Evolutionary conservation across 2,797 vertebrate genomes (phyloP).

Genomic region (Pterois miles): DNA sequence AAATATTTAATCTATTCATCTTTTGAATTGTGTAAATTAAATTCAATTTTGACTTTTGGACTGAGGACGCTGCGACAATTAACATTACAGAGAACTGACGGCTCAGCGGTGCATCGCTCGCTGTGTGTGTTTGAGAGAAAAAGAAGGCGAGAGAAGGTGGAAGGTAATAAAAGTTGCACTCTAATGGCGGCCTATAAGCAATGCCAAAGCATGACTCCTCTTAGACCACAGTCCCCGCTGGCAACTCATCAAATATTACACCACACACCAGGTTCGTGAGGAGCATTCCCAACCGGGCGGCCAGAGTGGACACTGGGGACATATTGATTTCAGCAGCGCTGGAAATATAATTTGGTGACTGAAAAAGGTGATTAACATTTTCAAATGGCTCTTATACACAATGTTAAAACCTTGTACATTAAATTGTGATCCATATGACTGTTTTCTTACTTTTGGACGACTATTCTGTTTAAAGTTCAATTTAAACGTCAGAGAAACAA

Average conservation of each 20-base stretch:
- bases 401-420: no score
- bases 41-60: not conserved
- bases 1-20: no score
- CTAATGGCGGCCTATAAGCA: not conserved
- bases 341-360: not conserved
- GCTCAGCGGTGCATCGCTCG: not conserved
- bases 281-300: not conserved
- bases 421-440: no score
- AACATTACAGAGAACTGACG: not conserved
- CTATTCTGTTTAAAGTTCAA: not conserved
- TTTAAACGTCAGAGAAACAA: accelerated
- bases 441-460: no score
- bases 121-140: not conserved
- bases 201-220: not conserved
- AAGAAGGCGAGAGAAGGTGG: not conserved
- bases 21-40: no score
- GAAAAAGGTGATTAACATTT: not conserved
- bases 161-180: not conserved
- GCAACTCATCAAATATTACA: not conserved
- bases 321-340: not conserved
- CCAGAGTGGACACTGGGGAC: not conserved
- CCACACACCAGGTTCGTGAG: not conserved
- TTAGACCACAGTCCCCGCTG: not conserved
- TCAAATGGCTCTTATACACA: no score
- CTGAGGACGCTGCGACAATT: not conserved